Conservation (phyloP, 2,797 vertebrate genomes). For the Falco concolor region DNA sequence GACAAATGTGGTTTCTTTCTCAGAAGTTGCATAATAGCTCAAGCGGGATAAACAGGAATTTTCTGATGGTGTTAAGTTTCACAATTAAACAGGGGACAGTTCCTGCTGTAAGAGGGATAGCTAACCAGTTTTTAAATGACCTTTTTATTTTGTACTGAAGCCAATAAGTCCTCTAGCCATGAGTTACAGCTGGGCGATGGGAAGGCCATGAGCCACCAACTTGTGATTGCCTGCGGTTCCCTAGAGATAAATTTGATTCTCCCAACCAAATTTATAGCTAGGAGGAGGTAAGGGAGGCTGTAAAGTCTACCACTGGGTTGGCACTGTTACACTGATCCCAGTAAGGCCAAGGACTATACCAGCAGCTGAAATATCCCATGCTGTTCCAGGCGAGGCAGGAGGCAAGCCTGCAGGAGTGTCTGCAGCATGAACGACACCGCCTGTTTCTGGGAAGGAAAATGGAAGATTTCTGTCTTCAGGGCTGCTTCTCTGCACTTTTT, state of each 20-base stretch:
- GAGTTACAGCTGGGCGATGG: background rate
- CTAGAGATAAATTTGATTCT: background rate
- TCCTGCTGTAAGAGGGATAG: background rate
- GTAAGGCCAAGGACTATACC: background rate
- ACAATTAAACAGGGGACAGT: background rate
- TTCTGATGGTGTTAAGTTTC: conserved; percentile 25
- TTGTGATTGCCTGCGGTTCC: background rate
- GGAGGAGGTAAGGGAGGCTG: background rate
- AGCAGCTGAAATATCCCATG: background rate
- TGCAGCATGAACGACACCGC: accelerated
- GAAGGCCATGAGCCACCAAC: background rate
- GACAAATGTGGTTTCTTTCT: conserved; percentile 14
- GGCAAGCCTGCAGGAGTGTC: background rate
- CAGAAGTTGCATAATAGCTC: conserved; percentile 17
- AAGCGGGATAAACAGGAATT: conserved; percentile 14
- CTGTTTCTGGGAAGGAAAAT: background rate
- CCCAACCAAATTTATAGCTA: background rate
- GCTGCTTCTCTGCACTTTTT: background rate
- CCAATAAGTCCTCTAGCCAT: background rate
- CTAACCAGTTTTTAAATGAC: background rate
- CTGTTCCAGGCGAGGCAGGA: background rate
- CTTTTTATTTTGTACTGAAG: background rate
- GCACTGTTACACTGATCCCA: background rate
- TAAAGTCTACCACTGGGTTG: background rate
- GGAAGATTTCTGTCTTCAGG: background rate